Evolutionary conservation across 2,888 invertebrate genomes (phyloP), one percentile per base, ranked within the genome.

Genomic region (Ophion ventricosus): DNA sequence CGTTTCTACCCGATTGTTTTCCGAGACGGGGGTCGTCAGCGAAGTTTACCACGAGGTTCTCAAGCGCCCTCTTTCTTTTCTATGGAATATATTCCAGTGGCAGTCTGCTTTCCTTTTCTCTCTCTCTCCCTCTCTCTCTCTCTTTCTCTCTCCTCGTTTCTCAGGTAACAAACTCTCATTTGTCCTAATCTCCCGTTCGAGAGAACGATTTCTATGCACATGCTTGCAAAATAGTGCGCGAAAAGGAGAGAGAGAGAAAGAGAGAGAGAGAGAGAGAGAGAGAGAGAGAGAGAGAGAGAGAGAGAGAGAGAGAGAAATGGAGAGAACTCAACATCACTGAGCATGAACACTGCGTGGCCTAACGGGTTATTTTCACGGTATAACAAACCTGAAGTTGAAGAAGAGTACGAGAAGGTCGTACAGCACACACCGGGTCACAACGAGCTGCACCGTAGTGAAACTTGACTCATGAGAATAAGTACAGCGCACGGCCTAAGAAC

Each of bases 201-300:
- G 59, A 73, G 59, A 83, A 84, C 76, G 61, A 56, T 86, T 84
- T 84, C 80, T 76, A 80, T 86, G 79, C 73, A 73, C 76, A 70
- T 75, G 67, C 77, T 56, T 26, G 69, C 20, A 29, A 61, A 61
- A 73, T 82, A 83, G 14, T 49, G 49, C 17, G 49, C 17, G 49
- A 49, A 17, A 49, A 49, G 77, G 61, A 57, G 56, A 76, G 59
- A 66, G 86, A 59, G 25, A 35, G 49, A 49, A 17, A 49, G 14
- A 74, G 61, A 57, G 56, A 76, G 59, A 66, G 86, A 59, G 49
- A 49, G 4, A 49, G 14, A 74, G 61, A 57, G 56, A 76, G 59
- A 66, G 86, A 59, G 25, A 79, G 64, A 79, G n/a, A 66, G 85
- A 57, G 25, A 35, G 73, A 63, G 83, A 79, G 76, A 77, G 63